Percentiles rank a stretch among this genome's conserved stretches.
Evolutionary conservation across 2,888 invertebrate genomes (phyloP).

Genomic region (Lathronympha strigana): DNA sequence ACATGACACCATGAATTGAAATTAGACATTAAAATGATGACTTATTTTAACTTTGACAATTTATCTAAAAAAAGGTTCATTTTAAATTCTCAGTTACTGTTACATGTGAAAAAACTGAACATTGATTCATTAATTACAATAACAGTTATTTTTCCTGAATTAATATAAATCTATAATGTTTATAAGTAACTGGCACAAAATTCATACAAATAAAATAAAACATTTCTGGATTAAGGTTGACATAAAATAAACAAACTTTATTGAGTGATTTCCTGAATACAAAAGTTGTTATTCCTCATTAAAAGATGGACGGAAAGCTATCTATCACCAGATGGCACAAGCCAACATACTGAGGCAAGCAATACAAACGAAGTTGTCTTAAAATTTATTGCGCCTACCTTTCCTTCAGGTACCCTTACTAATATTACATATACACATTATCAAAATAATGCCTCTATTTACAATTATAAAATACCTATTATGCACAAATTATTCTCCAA

Average conservation of each 20-base stretch:
- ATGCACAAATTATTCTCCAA: slow-evolving; percentile 71
- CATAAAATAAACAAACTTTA: not conserved
- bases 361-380: slow-evolving; percentile 1
- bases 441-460: slow-evolving; percentile 68
- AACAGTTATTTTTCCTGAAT: slow-evolving; percentile 42
- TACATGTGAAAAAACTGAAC: slow-evolving; percentile 59
- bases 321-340: slow-evolving; percentile 35
- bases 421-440: slow-evolving; percentile 47
- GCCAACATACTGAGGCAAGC: slow-evolving; percentile 28
- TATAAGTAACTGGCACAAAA: slow-evolving; percentile 77
- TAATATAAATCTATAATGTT: slow-evolving; percentile 42
- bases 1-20: not conserved
- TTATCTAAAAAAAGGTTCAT: too few relatives aligned
- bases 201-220: slow-evolving; percentile 61
- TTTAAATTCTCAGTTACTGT: slow-evolving; percentile 1
- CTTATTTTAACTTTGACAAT: too few relatives aligned
- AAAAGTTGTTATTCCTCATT: slow-evolving; percentile 1
- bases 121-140: slow-evolving; percentile 56
- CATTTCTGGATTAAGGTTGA: not conserved
- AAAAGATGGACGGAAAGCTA: slow-evolving; percentile 16
- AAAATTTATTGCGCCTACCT: slow-evolving; percentile 7
- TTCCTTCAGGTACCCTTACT: slow-evolving; percentile 25
- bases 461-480: slow-evolving; percentile 63
- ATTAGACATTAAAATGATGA: too few relatives aligned
- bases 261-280: too few relatives aligned